Evolutionary conservation across 1,140 invertebrate genomes (phyloP).

Genomic region (Colletes latitarsis): DNA sequence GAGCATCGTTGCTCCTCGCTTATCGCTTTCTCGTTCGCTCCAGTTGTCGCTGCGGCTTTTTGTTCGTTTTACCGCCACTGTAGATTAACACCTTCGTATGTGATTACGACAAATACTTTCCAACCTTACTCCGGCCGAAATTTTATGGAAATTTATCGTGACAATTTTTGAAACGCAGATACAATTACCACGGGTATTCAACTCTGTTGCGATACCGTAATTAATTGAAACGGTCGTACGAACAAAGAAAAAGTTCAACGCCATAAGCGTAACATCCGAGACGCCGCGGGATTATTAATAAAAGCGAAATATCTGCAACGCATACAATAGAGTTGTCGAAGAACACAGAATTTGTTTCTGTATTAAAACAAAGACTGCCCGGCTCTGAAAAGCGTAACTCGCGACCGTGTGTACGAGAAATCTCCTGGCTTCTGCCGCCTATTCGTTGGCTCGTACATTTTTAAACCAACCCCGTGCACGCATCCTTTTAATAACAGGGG

Average conservation of each 20-base stretch:
- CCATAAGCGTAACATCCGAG: background rate
- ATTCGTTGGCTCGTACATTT: background rate
- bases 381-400: background rate
- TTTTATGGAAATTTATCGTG: no score
- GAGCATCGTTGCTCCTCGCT: conserved; percentile 29
- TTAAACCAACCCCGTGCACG: background rate
- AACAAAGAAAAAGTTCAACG: background rate
- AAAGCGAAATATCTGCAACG: background rate
- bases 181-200: no score
- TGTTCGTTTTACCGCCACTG: background rate
- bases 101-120: no score
- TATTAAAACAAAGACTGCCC: background rate
- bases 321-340: no score
- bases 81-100: background rate
- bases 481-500: background rate
- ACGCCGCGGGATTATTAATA: background rate
- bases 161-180: no score
- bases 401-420: background rate
- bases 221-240: background rate
- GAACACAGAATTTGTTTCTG: background rate
- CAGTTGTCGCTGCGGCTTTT: conserved; percentile 20
- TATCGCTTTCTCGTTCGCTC: conserved; percentile 50
- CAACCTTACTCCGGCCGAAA: no score
- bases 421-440: background rate
- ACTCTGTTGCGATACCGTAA: no score